Base-by-base conservation (phyloP, 2,888 invertebrate genomes). In the Spicauda simplicius region DNA sequence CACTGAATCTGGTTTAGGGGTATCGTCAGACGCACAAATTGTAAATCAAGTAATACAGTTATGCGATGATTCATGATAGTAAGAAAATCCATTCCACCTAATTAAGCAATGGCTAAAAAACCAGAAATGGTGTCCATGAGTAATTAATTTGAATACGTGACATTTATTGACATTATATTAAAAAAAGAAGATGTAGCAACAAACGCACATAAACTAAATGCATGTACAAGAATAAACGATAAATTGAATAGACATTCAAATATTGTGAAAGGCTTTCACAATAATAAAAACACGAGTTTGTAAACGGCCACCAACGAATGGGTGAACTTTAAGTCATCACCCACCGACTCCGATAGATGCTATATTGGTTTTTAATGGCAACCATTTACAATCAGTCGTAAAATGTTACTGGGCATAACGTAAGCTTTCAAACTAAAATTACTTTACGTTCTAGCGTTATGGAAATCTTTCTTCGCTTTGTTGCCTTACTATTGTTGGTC, bases 1-100 rank as follows among this genome's bases (percentile, higher is more conserved):
- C 88, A 89, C 62, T 71, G 73, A 73, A 75, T 77, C 79, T 79
- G 78, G 78, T 78, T 80, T 71, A 73, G 72, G 74, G 67, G 60
- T 37, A 76, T 74, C 79, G 78, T 76, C 75, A 76, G 77, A 71
- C 66, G 60, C 75, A 77, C 71, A 74, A 82, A 84, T 73, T 79
- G 78, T 85, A 83, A 76, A 76, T 82, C 81, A 83, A 84, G 84
- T 84, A 80, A 81, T 74, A 75, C 68, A 73, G 75, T 76, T 72
- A 80, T 77, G 78, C 69, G 50, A 60, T 71, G 72, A 73, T 63
- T 73, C 71, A 72, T 53, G 53, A 56, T 45, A 45, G 18, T 37
- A 69, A 20, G 58, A 64, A 68, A 48, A 66, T 61, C 53, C 25
- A 37, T 57, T 55, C 50, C 57, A 16, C 20, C 58, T 64, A 64